phyloP scores from a whole-genome alignment of 2,113 vertebrate genomes.

The Callaeas wilsoni region DNA sequence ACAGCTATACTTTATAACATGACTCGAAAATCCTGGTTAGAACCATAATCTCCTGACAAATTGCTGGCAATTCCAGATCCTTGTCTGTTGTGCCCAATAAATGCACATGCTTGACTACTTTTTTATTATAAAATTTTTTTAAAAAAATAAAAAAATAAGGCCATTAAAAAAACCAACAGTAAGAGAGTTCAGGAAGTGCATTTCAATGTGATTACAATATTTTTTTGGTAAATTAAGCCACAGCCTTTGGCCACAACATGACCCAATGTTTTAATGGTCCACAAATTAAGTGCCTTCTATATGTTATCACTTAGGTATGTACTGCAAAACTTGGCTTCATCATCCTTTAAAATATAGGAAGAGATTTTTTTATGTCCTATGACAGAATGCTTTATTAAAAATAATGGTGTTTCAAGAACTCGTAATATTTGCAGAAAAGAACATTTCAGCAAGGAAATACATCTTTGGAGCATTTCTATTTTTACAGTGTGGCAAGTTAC shows the following conservation, averaged over 20 bases:
- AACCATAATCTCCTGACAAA: neutral
- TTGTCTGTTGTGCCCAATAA: neutral
- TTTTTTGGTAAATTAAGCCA: neutral
- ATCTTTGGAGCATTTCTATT: neutral
- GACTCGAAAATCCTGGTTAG: neutral
- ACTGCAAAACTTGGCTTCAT: neutral
- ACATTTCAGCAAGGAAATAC: neutral
- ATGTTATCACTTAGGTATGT: neutral
- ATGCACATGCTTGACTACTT: neutral
- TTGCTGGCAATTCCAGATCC: neutral
- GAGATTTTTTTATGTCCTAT: neutral
- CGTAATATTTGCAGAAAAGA: neutral
- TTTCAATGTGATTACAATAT: neutral
- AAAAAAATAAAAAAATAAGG: neutral
- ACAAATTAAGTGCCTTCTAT: neutral
- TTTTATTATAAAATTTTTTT: neutral
- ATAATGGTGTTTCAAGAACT: conserved; percentile 12
- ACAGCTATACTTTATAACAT: neutral
- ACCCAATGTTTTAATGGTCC: neutral
- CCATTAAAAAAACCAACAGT: neutral
- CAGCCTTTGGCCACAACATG: neutral
- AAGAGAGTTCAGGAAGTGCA: neutral
- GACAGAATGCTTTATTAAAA: conserved; percentile 36
- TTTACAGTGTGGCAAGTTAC: neutral
- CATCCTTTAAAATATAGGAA: neutral